phyloP scores from a whole-genome alignment of 2,113 vertebrate species.

The Todiramphus chloris region DNA sequence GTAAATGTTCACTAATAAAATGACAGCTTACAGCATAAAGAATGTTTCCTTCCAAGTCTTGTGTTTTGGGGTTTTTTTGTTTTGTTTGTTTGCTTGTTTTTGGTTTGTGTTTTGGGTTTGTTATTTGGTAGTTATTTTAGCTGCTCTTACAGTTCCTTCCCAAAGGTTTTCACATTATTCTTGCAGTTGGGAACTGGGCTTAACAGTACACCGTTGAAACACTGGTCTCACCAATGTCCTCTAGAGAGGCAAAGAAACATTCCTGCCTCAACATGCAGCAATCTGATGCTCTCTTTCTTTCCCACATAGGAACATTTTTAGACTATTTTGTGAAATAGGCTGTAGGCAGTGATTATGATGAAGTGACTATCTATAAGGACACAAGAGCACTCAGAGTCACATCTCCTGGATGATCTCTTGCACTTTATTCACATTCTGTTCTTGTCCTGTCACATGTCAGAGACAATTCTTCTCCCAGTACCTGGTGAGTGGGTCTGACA shows the following conservation, averaged over 20 bases:
- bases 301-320: not conserved
- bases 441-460: not conserved
- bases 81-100: no score
- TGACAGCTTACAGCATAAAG: not conserved
- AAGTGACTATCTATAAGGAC: not conserved
- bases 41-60: not conserved
- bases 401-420: not conserved
- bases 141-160: not conserved
- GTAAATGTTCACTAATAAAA: not conserved
- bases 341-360: not conserved
- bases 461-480: not conserved
- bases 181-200: not conserved
- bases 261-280: not conserved
- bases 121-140: not conserved
- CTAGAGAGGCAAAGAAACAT: not conserved
- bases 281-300: not conserved
- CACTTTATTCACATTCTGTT: not conserved
- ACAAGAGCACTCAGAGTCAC: not conserved
- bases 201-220: not conserved
- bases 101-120: no score
- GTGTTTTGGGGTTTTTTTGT: no score
- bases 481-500: not conserved
- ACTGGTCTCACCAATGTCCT: not conserved
- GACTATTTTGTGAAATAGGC: not conserved
- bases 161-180: not conserved